Base-by-base conservation (phyloP, 2,797 vertebrate species). In the Scarus forsteni region DNA sequence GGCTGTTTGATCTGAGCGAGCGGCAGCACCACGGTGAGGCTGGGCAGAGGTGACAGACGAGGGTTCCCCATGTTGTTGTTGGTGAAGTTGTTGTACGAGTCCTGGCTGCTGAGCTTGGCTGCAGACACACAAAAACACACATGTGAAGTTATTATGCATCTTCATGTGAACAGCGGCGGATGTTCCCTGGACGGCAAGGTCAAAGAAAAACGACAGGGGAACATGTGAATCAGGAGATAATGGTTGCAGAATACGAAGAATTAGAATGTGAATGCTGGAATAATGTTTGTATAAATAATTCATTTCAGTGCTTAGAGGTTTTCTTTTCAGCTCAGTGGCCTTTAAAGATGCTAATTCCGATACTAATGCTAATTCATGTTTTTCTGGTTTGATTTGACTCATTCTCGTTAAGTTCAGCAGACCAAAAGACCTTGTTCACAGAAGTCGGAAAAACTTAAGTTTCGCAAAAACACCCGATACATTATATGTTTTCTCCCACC, bases 1-100 rank as follows among this genome's bases (percentile, higher is more conserved):
- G 97, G 98, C 86, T 99, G 98, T 55, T 99, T 99, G 94, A 99
- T 98, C 83, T 99, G 98, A 49, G 96, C 98, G 70, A 99, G 93
- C 45, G 98, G 98, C 66, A 96, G 92, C 70, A 98, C 96, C 40
- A 97, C 94, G 0, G 96, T 98, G 83, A 99, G 87, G 82, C 94
- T 98, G 46, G 98, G 97, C 66, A 99, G 93, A 0, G 97, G 95
- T 56, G 96, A 95, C 45, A 99, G 95, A 0, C 98, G 96, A 0
- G 98, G 98, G 73, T 99, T 99, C 34, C 97, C 97, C 60, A 96
- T 96, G 80, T 97, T 99, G 92, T 98, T 99, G 83, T 98, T 99
- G 85, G 95, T 95, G 86, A 98, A 97, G 94, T 97, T 99, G 86
- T 97, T 98, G 92, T 96, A 99, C 13, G 95, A 96, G 57, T 99